phyloP scores from a whole-genome alignment of 2,888 invertebrate species.

The Netelia virgata region DNA sequence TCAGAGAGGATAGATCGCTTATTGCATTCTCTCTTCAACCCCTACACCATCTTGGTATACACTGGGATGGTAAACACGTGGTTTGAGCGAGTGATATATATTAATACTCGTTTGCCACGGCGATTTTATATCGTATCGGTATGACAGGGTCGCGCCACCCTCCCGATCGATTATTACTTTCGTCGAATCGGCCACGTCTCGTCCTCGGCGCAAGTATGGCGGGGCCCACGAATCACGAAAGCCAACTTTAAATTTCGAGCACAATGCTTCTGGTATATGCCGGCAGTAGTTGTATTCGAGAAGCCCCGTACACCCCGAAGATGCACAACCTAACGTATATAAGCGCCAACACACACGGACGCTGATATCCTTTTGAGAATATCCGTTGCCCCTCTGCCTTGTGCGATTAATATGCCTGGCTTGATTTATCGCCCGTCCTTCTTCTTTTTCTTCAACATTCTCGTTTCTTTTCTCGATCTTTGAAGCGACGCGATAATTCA shows the following conservation, averaged over 20 bases:
- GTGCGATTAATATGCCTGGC: constrained; percentile 66
- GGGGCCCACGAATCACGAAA: constrained; percentile 23
- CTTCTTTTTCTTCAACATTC: constrained; percentile 62
- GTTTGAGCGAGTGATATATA: constrained; percentile 43
- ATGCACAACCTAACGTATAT: not conserved
- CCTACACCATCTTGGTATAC: constrained; percentile 9
- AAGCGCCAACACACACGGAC: not conserved
- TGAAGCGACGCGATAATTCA: constrained; percentile 72
- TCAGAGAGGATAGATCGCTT: constrained; percentile 67
- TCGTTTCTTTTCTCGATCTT: constrained; percentile 64
- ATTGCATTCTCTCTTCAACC: constrained; percentile 42
- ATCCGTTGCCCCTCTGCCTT: constrained; percentile 34
- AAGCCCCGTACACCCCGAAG: not conserved
- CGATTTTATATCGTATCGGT: constrained; percentile 41
- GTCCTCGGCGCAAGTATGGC: not conserved
- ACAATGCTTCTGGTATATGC: constrained; percentile 41
- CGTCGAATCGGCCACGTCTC: constrained; percentile 12
- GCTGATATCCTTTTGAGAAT: constrained; percentile 54
- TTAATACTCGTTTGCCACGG: constrained; percentile 61
- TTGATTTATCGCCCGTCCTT: constrained; percentile 68
- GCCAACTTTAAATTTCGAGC: constrained; percentile 53
- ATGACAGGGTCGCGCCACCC: constrained; percentile 57
- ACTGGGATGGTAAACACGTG: not conserved
- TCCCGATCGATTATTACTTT: constrained; percentile 62
- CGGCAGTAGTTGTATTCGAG: not conserved